phyloP scores from a whole-genome alignment of 2,113 vertebrate genomes.

The Hippocampus barbouri region DNA sequence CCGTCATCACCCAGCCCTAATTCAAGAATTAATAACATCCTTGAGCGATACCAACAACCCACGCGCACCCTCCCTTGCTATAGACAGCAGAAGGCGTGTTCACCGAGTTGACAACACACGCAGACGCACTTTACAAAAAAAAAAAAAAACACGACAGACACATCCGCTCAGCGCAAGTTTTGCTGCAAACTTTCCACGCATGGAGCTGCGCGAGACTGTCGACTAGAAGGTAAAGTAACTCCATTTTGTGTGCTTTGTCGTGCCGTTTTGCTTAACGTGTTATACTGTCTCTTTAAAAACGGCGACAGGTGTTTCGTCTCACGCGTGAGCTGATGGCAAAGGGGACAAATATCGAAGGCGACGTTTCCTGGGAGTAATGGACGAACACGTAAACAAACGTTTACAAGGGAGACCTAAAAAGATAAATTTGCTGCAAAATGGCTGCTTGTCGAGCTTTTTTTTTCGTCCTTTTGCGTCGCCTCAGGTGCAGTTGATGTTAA shows the following conservation, averaged over 20 bases:
- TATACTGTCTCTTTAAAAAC: background rate
- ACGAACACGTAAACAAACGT: background rate
- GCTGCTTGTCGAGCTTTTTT: background rate
- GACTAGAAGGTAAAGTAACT: constrained; percentile 36
- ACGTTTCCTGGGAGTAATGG: background rate
- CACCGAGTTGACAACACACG: constrained; percentile 23
- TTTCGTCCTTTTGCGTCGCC: background rate
- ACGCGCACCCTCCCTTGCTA: constrained; percentile 6
- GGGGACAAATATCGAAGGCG: background rate
- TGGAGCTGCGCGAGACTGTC: constrained; percentile 29
- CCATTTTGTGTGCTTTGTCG: background rate
- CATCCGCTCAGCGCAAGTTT: constrained; percentile 20
- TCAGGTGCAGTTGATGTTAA: background rate
- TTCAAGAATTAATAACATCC: background rate
- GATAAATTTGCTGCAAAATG: background rate
- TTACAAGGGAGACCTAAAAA: background rate
- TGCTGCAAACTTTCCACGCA: constrained; percentile 29
- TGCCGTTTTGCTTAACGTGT: background rate
- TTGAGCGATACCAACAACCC: background rate
- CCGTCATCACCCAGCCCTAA: too few relatives aligned
- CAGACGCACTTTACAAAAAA: background rate
- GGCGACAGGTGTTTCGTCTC: constrained; percentile 56
- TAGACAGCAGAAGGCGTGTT: constrained; percentile 53
- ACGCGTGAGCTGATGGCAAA: constrained; percentile 17
- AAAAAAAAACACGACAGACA: background rate